Percentiles rank a stretch among this genome's conserved stretches.
Evolutionary conservation across 2,113 vertebrate species (phyloP).

Genomic region (Oreochromis tanganicae): DNA sequence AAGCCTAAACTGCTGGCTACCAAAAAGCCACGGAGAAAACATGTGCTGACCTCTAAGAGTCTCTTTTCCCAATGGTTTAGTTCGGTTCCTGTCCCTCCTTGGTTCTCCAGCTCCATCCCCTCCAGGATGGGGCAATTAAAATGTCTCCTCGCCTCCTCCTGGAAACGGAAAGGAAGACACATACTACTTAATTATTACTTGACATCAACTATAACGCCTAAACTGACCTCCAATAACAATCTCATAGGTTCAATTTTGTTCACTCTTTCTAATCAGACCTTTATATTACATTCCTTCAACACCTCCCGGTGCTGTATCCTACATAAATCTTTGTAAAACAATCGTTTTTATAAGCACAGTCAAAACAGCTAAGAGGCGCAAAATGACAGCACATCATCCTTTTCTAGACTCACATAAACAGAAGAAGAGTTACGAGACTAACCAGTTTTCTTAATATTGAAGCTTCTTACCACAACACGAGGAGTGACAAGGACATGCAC

Average conservation of each 20-base stretch:
- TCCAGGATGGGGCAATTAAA: conserved; percentile 89
- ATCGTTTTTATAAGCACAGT: background rate
- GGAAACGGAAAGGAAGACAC: background rate
- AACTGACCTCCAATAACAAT: background rate
- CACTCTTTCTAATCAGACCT: background rate
- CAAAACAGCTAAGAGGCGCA: background rate
- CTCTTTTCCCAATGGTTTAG: conserved; percentile 99
- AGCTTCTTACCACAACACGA: conserved; percentile 83
- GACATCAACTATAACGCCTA: background rate
- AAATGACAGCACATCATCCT: background rate
- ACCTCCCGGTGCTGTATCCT: background rate
- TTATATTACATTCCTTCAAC: background rate
- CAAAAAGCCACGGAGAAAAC: fast-evolving
- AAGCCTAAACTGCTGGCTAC: fast-evolving
- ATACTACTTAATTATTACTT: conserved; percentile 36
- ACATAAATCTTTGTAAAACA: background rate
- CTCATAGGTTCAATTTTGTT: background rate
- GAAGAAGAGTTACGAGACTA: background rate
- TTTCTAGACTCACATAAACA: background rate
- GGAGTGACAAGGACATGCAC: conserved; percentile 89
- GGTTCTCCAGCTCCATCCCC: conserved; percentile 98
- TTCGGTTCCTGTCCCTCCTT: conserved; percentile 92
- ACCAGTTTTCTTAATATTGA: background rate
- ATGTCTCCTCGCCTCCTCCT: conserved; percentile 91
- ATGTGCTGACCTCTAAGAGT: conserved; percentile 80